phyloP scores from a whole-genome alignment of 2,113 vertebrate species.

The Nannobrachium achirus region DNA sequence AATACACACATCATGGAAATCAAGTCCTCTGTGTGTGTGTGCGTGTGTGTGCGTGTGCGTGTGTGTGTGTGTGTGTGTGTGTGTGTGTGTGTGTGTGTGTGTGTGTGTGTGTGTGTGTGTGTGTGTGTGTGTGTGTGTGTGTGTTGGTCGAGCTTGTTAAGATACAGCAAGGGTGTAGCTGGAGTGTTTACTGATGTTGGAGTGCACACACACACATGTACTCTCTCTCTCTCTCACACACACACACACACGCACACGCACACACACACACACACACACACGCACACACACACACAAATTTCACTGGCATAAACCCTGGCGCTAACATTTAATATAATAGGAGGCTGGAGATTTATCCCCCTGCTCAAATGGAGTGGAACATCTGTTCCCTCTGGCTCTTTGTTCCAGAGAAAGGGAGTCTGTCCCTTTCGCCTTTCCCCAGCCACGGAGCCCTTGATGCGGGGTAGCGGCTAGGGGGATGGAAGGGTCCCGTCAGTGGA shows the following conservation, averaged over 20 bases:
- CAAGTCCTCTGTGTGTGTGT: neutral
- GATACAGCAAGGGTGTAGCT: slow-evolving; percentile 10
- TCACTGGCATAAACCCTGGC: slow-evolving; percentile 22
- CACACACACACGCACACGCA: neutral
- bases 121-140: neutral
- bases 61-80: neutral
- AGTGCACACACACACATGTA: neutral
- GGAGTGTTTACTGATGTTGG: neutral
- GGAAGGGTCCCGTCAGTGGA: slow-evolving; percentile 50
- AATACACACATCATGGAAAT: slow-evolving; percentile 15
- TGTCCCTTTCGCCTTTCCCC: slow-evolving; percentile 7
- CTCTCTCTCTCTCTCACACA: slow-evolving; percentile 3
- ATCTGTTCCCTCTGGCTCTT: slow-evolving; percentile 58
- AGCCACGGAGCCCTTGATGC: slow-evolving; percentile 42
- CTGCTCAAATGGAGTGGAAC: slow-evolving; percentile 37
- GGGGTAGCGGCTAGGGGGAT: slow-evolving; percentile 33
- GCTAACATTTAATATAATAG: slow-evolving; percentile 57
- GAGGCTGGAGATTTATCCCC: slow-evolving; percentile 40
- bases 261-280: neutral
- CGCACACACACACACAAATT: slow-evolving; percentile 11
- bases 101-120: neutral
- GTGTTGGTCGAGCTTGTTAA: slow-evolving; percentile 29
- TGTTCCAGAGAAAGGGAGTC: slow-evolving; percentile 24
- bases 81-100: neutral
- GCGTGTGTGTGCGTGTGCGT: too few species aligned